Percentiles rank a stretch among this genome's conserved stretches.
Evolutionary conservation across 2,888 invertebrate genomes (phyloP).

Genomic region (Stenotaenia linearis): DNA sequence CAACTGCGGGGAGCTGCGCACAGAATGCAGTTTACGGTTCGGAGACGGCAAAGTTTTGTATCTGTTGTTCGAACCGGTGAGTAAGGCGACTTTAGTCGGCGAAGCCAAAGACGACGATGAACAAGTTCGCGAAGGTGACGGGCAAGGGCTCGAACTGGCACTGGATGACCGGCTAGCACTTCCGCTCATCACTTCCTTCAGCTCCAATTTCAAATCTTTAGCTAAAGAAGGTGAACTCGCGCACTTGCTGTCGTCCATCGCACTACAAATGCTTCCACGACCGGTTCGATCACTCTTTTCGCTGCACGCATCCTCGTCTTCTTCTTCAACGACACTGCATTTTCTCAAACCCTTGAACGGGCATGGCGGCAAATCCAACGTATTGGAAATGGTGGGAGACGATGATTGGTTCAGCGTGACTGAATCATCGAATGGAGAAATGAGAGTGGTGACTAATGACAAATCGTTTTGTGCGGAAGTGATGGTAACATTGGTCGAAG

Average conservation of each 20-base stretch:
- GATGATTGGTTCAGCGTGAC: constrained; percentile 32
- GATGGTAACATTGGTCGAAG: constrained; percentile 29
- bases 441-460: constrained; percentile 33
- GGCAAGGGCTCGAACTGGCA: constrained; percentile 38
- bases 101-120: constrained; percentile 35
- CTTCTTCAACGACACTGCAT: constrained; percentile 88
- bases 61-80: constrained; percentile 48
- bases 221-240: constrained; percentile 14
- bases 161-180: constrained; percentile 41
- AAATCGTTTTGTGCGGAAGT: background rate
- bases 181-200: constrained; percentile 34
- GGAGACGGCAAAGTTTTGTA: constrained; percentile 59
- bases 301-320: constrained; percentile 67
- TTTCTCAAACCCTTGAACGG: constrained; percentile 56
- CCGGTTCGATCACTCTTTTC: constrained; percentile 24
- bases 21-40: constrained; percentile 49
- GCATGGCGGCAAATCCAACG: constrained; percentile 6
- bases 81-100: constrained; percentile 32
- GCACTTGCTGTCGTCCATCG: background rate
- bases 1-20: constrained; percentile 52
- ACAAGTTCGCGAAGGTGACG: constrained; percentile 40
- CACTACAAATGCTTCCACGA: background rate
- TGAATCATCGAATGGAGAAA: constrained; percentile 33
- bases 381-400: background rate
- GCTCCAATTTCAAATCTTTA: constrained; percentile 28